Evolutionary conservation across 2,888 invertebrate genomes (phyloP).

Genomic region (Hesperia comma): DNA sequence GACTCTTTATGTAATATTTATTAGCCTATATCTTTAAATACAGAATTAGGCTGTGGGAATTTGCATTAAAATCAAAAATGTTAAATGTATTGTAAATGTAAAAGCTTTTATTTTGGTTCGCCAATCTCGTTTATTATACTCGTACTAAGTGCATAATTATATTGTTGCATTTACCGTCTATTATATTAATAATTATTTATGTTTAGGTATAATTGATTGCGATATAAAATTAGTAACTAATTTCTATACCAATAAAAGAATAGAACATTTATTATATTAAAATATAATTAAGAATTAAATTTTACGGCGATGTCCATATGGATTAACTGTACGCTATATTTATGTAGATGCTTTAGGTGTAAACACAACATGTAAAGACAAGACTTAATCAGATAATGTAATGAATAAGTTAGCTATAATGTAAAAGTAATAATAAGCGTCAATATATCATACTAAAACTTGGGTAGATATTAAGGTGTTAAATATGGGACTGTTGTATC

Average conservation of each 20-base stretch:
- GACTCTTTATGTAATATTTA: not conserved
- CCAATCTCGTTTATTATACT: not conserved
- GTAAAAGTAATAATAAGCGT: not conserved
- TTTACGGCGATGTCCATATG: constrained; percentile 9
- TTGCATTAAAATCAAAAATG: constrained; percentile 2
- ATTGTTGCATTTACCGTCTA: constrained; percentile 13
- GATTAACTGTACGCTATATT: not conserved
- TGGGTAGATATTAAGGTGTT: not conserved
- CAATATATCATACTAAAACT: not conserved
- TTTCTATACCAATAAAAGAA: constrained; percentile 5
- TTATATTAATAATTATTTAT: not conserved
- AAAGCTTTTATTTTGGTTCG: not conserved
- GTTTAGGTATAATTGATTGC: not conserved
- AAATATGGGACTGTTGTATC: not conserved
- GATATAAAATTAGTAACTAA: not conserved
- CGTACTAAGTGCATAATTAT: not conserved
- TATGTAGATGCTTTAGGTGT: constrained; percentile 13
- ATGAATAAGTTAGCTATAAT: not conserved
- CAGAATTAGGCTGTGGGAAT: constrained; percentile 22
- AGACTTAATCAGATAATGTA: constrained; percentile 11
- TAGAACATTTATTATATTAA: not conserved
- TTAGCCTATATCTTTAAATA: constrained; percentile 20
- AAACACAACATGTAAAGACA: constrained; percentile 6
- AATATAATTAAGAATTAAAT: too few relatives aligned
- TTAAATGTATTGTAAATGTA: not conserved